Conservation (phyloP, 1,140 invertebrate genomes). For the Euura saliciscinereae region DNA sequence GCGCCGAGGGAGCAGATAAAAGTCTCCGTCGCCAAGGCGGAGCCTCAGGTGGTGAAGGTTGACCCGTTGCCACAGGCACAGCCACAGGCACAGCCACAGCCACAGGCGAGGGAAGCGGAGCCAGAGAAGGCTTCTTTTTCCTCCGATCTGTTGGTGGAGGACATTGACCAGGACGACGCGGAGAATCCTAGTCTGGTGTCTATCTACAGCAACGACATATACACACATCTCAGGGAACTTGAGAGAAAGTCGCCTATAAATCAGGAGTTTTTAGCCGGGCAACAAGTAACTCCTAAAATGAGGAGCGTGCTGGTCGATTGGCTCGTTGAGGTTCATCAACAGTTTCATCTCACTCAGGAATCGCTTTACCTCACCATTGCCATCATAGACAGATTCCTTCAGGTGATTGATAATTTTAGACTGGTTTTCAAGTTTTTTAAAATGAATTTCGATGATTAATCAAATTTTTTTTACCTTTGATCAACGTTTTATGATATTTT, state of each 20-base stretch:
- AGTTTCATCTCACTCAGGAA: conserved; percentile 88
- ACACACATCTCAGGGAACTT: conserved; percentile 74
- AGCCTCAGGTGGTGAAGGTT: conserved; percentile 11
- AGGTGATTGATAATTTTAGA: conserved; percentile 61
- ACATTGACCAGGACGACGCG: conserved; percentile 78
- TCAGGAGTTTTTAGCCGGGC: conserved; percentile 68
- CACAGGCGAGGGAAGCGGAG: conserved; percentile 21
- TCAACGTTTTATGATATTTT: no score
- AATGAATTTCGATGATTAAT: no score
- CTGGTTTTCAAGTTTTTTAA: not conserved
- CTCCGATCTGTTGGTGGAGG: conserved; percentile 57
- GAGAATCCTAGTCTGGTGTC: conserved; percentile 80
- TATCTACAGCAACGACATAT: conserved; percentile 87
- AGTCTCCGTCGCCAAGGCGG: conserved; percentile 37
- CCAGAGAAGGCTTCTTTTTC: conserved; percentile 43
- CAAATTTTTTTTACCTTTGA: no score
- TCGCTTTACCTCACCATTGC: conserved; percentile 89
- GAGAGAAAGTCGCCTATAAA: conserved; percentile 71
- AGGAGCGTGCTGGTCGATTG: conserved; percentile 89
- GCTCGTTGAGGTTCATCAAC: conserved; percentile 90
- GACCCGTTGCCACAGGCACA: not conserved
- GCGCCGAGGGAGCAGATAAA: conserved; percentile 38
- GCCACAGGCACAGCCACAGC: not conserved
- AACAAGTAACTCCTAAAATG: conserved; percentile 82
- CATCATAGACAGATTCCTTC: conserved; percentile 90